phyloP scores from a whole-genome alignment of 2,888 invertebrate genomes.

The Parnassius orleans region DNA sequence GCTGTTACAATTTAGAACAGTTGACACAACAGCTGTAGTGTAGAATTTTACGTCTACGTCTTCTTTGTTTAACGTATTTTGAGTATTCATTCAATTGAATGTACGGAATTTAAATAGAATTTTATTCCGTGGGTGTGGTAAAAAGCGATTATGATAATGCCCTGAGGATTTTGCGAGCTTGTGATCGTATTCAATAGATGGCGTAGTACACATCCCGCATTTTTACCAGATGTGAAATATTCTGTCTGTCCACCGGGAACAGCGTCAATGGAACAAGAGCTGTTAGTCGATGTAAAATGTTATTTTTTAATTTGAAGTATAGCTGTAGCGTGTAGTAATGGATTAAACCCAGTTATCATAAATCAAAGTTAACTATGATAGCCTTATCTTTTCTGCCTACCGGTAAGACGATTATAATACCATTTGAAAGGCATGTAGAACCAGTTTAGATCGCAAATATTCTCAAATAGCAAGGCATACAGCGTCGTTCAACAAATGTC shows the following conservation, averaged over 20 bases:
- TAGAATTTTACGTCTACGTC: not conserved
- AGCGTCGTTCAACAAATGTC: too few relatives aligned
- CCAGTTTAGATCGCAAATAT: constrained; percentile 9
- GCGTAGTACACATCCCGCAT: too few relatives aligned
- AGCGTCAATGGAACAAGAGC: too few relatives aligned
- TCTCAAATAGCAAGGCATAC: not conserved
- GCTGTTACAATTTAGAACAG: constrained; percentile 13
- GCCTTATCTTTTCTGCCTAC: constrained; percentile 3
- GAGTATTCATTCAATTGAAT: too few relatives aligned
- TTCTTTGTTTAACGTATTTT: not conserved
- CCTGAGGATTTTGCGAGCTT: too few relatives aligned
- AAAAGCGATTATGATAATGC: too few relatives aligned
- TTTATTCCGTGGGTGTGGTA: too few relatives aligned
- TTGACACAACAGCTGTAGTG: constrained; percentile 16
- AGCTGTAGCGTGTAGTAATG: not conserved
- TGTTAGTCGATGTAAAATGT: too few relatives aligned
- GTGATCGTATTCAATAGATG: too few relatives aligned
- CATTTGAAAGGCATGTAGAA: constrained; percentile 10
- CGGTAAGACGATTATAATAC: constrained; percentile 11
- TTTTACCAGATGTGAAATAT: too few relatives aligned
- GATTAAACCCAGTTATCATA: constrained; percentile 3
- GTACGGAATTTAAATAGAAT: too few relatives aligned
- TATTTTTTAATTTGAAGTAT: not conserved
- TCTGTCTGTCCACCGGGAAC: too few relatives aligned
- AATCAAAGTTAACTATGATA: constrained; percentile 11